Conservation (phyloP, 2,888 invertebrate species). For the Spilosoma lubricipeda region DNA sequence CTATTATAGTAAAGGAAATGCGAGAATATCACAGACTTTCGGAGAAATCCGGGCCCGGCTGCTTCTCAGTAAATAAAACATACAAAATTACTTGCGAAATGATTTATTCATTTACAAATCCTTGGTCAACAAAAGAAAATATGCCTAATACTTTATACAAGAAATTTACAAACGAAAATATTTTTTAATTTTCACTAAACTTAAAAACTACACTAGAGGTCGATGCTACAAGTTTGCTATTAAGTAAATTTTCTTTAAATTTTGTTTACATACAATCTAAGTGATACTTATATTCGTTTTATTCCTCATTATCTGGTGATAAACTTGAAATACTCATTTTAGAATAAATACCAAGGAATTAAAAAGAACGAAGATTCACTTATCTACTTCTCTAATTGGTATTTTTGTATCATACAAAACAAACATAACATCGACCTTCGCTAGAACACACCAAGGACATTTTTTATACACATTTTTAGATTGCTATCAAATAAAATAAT, state of each 20-base stretch:
- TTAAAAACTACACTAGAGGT: background rate
- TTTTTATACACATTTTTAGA: background rate
- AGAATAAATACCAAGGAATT: no score
- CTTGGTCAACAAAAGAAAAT: conserved; percentile 47
- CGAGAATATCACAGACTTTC: no score
- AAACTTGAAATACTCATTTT: no score
- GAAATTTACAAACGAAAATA: conserved; percentile 43
- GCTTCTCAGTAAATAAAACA: conserved; percentile 20
- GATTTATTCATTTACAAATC: conserved; percentile 51
- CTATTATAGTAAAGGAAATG: no score
- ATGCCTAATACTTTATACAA: conserved; percentile 31
- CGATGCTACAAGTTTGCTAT: background rate
- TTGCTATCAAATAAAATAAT: background rate
- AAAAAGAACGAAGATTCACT: background rate
- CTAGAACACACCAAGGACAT: background rate
- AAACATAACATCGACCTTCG: background rate
- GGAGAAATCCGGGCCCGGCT: no score
- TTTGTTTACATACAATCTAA: background rate
- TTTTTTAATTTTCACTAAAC: conserved; percentile 5
- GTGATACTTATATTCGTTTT: background rate
- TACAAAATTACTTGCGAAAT: conserved; percentile 35
- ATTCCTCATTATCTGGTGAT: background rate
- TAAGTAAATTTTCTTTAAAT: background rate
- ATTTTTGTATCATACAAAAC: background rate
- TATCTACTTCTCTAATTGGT: background rate